These are phyloP conservation scores for Tiliacea citrago DNA, from an alignment of 2,888 invertebrate genomes.

Conservation along the genomic window DNA sequence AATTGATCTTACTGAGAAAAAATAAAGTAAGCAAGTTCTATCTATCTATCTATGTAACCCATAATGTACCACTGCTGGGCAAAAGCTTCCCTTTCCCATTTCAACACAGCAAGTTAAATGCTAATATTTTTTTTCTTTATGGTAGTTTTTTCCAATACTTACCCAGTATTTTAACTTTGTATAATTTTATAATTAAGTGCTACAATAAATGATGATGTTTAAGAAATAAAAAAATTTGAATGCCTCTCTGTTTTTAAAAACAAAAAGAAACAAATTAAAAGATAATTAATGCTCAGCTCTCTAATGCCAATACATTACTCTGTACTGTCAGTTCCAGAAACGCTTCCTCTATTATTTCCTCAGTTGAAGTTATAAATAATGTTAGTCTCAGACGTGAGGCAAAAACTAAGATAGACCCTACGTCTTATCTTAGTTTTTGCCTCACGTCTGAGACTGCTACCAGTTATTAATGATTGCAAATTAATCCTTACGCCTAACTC, in stretches of 20 bases:
- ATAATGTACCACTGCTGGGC: too few species aligned
- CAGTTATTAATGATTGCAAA: constrained; percentile 57
- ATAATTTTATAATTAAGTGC: neutral
- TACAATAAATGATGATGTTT: neutral
- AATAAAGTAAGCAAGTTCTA: neutral
- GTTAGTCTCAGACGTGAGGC: too few species aligned
- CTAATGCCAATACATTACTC: neutral
- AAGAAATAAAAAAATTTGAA: neutral
- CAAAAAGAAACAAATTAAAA: neutral
- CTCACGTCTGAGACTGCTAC: constrained; percentile 27
- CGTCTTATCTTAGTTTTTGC: constrained; percentile 57
- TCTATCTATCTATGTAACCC: too few species aligned
- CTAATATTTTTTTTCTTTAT: neutral
- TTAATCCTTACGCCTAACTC: constrained; percentile 47
- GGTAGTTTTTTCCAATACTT: neutral
- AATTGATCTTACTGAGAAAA: neutral
- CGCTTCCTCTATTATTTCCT: constrained; percentile 39
- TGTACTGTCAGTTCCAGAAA: neutral
- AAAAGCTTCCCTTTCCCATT: too few species aligned
- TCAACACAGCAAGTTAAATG: too few species aligned
- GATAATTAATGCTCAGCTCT: neutral
- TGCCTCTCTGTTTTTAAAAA: neutral
- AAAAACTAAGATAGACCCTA: too few species aligned
- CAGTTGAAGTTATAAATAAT: constrained; percentile 35
- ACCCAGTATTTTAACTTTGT: neutral